Conservation (phyloP, 2,113 vertebrate species). For the Eublepharis macularius region DNA sequence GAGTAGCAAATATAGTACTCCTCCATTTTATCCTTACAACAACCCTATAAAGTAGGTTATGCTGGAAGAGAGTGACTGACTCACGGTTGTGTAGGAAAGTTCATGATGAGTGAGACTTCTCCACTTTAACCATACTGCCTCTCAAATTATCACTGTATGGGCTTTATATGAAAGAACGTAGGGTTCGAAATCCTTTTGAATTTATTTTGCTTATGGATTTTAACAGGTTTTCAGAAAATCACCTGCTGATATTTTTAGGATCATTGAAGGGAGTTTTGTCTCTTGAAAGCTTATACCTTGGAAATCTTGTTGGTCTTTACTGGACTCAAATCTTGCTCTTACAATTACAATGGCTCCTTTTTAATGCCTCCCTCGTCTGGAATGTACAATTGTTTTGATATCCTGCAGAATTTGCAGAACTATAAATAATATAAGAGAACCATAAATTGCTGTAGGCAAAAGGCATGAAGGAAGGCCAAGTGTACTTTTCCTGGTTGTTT, state of each 20-base stretch:
- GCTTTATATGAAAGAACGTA: background rate
- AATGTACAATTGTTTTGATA: background rate
- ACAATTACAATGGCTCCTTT: background rate
- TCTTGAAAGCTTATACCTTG: too few species aligned
- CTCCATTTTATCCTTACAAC: too few species aligned
- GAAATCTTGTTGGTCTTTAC: too few species aligned
- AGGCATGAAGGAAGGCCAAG: background rate
- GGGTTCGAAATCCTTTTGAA: background rate
- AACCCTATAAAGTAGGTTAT: too few species aligned
- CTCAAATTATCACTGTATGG: background rate
- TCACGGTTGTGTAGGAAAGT: too few species aligned
- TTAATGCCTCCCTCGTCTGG: background rate
- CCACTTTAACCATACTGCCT: too few species aligned
- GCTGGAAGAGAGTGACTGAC: too few species aligned
- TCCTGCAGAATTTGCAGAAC: background rate
- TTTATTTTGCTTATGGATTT: background rate
- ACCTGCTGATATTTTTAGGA: background rate
- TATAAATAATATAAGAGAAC: background rate
- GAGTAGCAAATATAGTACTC: too few species aligned
- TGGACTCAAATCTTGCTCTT: too few species aligned
- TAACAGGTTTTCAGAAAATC: background rate
- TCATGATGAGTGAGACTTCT: too few species aligned
- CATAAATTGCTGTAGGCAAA: slow-evolving; percentile 26
- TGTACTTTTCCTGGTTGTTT: background rate
- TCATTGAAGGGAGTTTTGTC: too few species aligned